phyloP scores from a whole-genome alignment of 2,888 invertebrate genomes.

The Megaustenia siamemsis region DNA sequence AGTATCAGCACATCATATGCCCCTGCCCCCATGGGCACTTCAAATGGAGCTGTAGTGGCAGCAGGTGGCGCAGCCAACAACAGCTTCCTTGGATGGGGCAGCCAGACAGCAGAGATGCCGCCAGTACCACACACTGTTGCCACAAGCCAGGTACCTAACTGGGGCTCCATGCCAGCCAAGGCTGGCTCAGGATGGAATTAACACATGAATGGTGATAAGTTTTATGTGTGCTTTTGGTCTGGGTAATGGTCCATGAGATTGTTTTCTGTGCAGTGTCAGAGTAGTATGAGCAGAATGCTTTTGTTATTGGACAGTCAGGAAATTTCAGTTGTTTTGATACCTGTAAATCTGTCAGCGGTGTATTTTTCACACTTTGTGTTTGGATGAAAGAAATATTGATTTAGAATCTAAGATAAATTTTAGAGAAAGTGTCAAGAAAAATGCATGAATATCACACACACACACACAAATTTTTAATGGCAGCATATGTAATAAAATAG shows the following conservation, averaged over 20 bases:
- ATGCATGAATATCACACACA: constrained; percentile 1
- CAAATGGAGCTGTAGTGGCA: constrained; percentile 49
- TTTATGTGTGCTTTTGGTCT: constrained; percentile 24
- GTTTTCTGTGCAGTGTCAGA: constrained; percentile 5
- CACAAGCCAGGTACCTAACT: constrained; percentile 51
- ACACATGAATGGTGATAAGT: constrained; percentile 24
- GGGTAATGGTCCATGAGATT: constrained; percentile 31
- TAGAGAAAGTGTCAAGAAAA: neutral
- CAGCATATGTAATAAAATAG: constrained; percentile 30
- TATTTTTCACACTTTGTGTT: neutral
- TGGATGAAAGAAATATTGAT: constrained; percentile 22
- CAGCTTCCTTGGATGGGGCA: constrained; percentile 54
- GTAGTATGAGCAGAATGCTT: constrained; percentile 9
- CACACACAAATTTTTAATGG: constrained; percentile 14
- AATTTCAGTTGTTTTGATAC: neutral
- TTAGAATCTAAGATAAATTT: neutral
- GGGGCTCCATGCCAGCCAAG: constrained; percentile 53
- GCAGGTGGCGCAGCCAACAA: constrained; percentile 40
- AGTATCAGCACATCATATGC: constrained; percentile 53
- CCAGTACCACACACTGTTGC: constrained; percentile 52
- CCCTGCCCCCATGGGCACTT: constrained; percentile 50
- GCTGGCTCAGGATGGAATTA: constrained; percentile 54
- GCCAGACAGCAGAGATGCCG: constrained; percentile 52
- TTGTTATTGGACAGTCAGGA: neutral
- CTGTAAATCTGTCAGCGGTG: constrained; percentile 28